A percentile compares a stretch with the other conserved stretches of the same genome.
phyloP scores from a whole-genome alignment of 2,113 vertebrate genomes.

The Puntigrus tetrazona region DNA sequence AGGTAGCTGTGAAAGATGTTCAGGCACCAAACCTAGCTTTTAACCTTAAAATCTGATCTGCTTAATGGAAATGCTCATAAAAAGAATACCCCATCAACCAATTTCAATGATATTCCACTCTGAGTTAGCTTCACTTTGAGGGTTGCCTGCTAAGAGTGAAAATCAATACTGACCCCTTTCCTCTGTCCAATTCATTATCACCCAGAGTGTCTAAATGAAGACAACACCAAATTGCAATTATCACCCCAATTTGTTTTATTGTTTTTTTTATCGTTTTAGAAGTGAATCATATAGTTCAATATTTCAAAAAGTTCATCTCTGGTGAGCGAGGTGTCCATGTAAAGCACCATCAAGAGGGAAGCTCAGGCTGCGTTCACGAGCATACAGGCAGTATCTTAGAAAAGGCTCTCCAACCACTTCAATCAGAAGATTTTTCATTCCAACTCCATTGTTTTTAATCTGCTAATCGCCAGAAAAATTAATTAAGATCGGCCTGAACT shows the following conservation, averaged over 20 bases:
- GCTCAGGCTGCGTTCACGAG: background rate
- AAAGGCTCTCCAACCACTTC: background rate
- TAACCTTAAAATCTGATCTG: background rate
- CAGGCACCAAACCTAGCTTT: background rate
- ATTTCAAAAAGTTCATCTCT: background rate
- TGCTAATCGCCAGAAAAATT: background rate
- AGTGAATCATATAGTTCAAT: too few relatives aligned
- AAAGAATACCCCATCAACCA: background rate
- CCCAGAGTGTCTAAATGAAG: constrained; percentile 15
- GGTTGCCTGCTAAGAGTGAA: constrained; percentile 41
- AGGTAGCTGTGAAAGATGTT: background rate
- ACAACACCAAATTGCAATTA: constrained; percentile 28
- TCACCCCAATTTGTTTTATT: too few relatives aligned
- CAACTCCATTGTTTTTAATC: constrained; percentile 17
- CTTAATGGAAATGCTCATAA: background rate
- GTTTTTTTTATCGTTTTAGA: too few relatives aligned
- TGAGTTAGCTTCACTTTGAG: constrained; percentile 8
- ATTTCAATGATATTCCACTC: background rate
- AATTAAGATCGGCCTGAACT: background rate
- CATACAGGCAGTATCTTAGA: constrained; percentile 3
- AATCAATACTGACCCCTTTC: constrained; percentile 47
- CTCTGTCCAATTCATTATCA: constrained; percentile 35
- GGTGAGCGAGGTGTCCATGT: constrained; percentile 23
- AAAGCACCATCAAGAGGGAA: background rate
- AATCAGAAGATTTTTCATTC: constrained; percentile 15